Evolutionary conservation across 23 tunicate species (phyloP).

Genomic region (Clavelina lepadiformis): DNA sequence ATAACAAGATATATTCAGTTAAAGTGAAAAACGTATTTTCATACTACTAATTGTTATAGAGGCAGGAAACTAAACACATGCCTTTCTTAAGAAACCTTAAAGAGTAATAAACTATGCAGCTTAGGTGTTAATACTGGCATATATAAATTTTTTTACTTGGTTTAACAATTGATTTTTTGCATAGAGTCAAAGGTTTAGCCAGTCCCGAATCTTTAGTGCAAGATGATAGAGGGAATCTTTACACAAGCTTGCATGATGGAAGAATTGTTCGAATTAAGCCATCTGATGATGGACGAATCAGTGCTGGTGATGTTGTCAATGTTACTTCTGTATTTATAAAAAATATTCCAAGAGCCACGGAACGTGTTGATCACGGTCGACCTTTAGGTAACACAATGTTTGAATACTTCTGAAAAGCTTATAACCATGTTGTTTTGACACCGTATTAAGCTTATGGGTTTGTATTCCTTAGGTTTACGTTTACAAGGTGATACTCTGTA

Average conservation of each 20-base stretch:
- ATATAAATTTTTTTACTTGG: too few species aligned
- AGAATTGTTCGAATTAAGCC: constrained; percentile 21
- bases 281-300: constrained; percentile 6
- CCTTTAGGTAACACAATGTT: constrained; percentile 28
- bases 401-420: too few species aligned
- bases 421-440: too few species aligned
- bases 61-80: too few species aligned
- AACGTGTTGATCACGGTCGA: constrained; percentile 11
- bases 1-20: too few species aligned
- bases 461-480: constrained; percentile 18
- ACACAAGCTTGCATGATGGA: constrained; percentile 30
- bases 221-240: constrained; percentile 21
- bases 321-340: background rate
- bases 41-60: too few species aligned
- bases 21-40: too few species aligned
- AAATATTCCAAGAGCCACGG: background rate
- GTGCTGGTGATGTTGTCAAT: constrained; percentile 8
- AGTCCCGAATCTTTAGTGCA: constrained; percentile 31
- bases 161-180: too few species aligned
- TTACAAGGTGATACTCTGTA: constrained; percentile 10
- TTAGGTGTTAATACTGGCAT: too few species aligned
- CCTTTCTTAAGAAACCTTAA: too few species aligned
- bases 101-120: too few species aligned
- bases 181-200: constrained; percentile 1
- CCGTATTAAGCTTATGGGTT: too few species aligned